phyloP scores from a whole-genome alignment of 2,113 vertebrate species.

The Turnix velox region DNA sequence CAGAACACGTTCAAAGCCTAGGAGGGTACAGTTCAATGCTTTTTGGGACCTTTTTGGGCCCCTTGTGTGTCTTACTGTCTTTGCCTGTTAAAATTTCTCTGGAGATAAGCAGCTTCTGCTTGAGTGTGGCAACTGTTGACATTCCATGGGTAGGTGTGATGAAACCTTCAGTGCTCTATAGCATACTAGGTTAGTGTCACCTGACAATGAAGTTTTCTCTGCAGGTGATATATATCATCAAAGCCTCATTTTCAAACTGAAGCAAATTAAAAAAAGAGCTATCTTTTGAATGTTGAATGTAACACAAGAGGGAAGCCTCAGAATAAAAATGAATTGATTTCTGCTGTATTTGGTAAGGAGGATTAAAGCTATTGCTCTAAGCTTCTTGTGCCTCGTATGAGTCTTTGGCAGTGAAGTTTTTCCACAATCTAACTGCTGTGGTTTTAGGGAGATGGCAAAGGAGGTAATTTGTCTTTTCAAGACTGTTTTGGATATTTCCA shows the following conservation, averaged over 20 bases:
- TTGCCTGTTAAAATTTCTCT: neutral
- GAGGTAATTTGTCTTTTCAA: neutral
- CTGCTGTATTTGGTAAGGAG: neutral
- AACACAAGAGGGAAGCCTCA: neutral
- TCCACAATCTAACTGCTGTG: neutral
- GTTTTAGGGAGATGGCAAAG: neutral
- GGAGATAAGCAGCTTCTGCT: neutral
- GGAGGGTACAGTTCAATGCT: slow-evolving; percentile 17
- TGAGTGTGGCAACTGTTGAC: slow-evolving; percentile 1
- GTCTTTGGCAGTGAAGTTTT: neutral
- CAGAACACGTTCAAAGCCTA: neutral
- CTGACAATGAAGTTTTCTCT: neutral
- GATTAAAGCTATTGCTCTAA: neutral
- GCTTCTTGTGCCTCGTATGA: neutral
- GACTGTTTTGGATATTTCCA: neutral
- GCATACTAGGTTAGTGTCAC: neutral
- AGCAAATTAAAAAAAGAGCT: neutral
- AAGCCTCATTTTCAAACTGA: neutral
- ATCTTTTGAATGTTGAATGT: neutral
- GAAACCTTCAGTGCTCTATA: neutral
- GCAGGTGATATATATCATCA: neutral
- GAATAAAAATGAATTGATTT: neutral
- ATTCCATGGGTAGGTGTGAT: neutral
- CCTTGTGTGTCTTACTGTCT: slow-evolving; percentile 5
- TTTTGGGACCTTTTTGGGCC: neutral